Base-by-base conservation (phyloP, 2,113 vertebrate species). In the Hyperopisus bebe region DNA sequence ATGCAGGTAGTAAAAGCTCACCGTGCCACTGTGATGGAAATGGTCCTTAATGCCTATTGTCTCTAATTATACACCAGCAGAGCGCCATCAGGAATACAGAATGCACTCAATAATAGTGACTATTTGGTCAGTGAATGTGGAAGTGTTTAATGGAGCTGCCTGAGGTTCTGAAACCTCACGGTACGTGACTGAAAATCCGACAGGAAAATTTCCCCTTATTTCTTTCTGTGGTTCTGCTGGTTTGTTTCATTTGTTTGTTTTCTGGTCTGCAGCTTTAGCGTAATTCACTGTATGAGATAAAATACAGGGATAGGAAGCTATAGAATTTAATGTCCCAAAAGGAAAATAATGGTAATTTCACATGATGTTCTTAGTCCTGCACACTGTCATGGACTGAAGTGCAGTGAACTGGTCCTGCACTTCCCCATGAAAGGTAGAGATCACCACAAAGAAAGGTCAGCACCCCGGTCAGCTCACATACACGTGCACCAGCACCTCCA, bases 21-120 rank as follows among this genome's bases (percentile, higher is more conserved):
- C 39, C 24, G 35, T 55, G 27, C 17, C 74, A 35, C n/a, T 9
- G 15, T 74, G 70, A 82, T 82, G 88, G 46, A 83, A 53, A 89
- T 82, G 74, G 47, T 51, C 70, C 70, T 89, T 47, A 35, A 89
- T 83, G 70, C 31, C 31, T 74, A 89, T 89, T 89, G 88, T 89
- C 48, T 80, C 31, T 89, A 53, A 89, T 89, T 89, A 51, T 88
- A 88, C 17, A 88, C 31, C 39, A 88, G 85, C 85, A 55, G 85
- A 51, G 13, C n/a, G 3, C 85, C 85, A 55, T 53, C 31, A 19
- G 48, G 48, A 53, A 87, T 53, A 53, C 47, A 53, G 47, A 27
- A 53, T 51, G 85, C 27, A 53, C 85, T 53, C 48, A 87, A 42
- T 66, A 48, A 42, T 42, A 48, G 53, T 58, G 44, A n/a, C 46